Evolutionary conservation across 2,113 vertebrate genomes (phyloP), one percentile per base, ranked within the genome.

Genomic region (Pelusios castaneus): DNA sequence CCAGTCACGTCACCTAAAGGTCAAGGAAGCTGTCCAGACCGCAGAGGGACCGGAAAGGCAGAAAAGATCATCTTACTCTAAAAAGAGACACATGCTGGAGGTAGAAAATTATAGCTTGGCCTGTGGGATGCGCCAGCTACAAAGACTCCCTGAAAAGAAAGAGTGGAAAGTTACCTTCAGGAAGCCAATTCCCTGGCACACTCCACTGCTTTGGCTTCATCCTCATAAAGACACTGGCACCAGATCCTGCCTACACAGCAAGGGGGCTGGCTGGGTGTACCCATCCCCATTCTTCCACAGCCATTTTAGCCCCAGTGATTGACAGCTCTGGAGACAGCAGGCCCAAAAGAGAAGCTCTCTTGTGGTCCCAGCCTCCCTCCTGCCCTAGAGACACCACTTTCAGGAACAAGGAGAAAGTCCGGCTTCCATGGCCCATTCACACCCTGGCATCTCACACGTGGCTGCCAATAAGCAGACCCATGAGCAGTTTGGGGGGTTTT

Each of bases 41-140:
- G 45, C 19, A 80, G 22, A 21, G 11, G 8, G 55, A 47, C 55
- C 2, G 1, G 92, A 83, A 93, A 91, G 91, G 63, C 84, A 95
- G 12, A 93, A 93, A 94, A 88, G 87, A 94, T 4, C 81, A 84
- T 88, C 95, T 95, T 56, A 31, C 49, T 94, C 90, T 93, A 95
- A 95, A 97, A 97, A 96, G 76, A 94, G 95, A 83, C 89, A 81
- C 25, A 41, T 85, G 29, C 56, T 85, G 90, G 94, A 94, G 45
- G 84, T 70, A 88, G 95, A 76, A 97, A 97, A 97, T 97, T 95
- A 97, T 0, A 96, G 89, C 84, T 29, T 96, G 8, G 2, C 54
- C 41, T 49, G 95, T 41, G 4, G 73, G 79, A 70, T 51, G 70
- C 6, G 27, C 49, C 38, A 29, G 52, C 70, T 90, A 79, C 70